Base-by-base conservation (phyloP, 2,113 vertebrate species). In the Epinephelus lanceolatus region DNA sequence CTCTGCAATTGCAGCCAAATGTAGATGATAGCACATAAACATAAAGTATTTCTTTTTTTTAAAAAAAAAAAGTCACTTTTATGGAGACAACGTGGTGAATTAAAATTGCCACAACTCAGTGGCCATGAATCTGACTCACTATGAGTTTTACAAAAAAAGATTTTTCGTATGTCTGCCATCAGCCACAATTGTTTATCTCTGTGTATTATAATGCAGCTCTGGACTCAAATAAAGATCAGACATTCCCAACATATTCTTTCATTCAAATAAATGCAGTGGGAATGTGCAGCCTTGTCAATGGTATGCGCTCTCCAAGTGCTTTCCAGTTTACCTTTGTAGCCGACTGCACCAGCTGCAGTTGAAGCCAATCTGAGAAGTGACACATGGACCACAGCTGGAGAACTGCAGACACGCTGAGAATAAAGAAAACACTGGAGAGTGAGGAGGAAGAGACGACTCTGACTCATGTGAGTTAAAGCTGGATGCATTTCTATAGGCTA, bases 341-440 rank as follows among this genome's bases (percentile, higher is more conserved):
- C 96, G 97, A 90, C 94, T 96, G 86, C 98, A 99, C 98, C 98
- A 99, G 90, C 97, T 99, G 94, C 98, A 99, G 95, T 98, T 97
- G 93, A 99, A 99, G 80, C 97, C 97, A 78, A 99, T 99, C 92
- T 97, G 97, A 82, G 98, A 96, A 61, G 95, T 95, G 80, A 98
- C 94, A 94, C 98, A 99, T 21, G 96, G 76, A 17, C 94, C 95
- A 79, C 98, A 99, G 91, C 96, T 96, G 85, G 95, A 97, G 93
- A 98, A 99, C 95, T 99, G 97, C 51, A 98, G 97, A 89, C 98
- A 99, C 0, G 98, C 98, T 99, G 92, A 70, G 76, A 59, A 74
- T 12, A 42, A 69, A 76, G 74, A 88, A 42, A 80, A 78, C 40
- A 23, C 25, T 9, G 30, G 45, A 23, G 25, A 66, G 33, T 66